phyloP scores from a whole-genome alignment of 2,888 invertebrate genomes.

The Zele albiditarsus region DNA sequence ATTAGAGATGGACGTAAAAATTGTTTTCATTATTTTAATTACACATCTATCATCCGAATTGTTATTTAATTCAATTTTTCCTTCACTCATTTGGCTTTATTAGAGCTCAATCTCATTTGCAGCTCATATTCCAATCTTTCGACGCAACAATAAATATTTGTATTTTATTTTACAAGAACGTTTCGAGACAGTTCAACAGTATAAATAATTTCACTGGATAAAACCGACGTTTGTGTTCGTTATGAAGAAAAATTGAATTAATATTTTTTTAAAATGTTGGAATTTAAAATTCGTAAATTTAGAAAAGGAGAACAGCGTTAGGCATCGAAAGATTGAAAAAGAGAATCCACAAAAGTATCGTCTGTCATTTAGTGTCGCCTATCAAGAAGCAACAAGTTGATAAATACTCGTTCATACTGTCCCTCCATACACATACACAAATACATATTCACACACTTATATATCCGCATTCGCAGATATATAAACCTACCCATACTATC shows the following conservation, averaged over 20 bases:
- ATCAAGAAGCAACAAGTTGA: slow-evolving; percentile 41
- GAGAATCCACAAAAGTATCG: slow-evolving; percentile 1
- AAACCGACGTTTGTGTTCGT: too few relatives aligned
- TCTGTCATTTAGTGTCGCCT: slow-evolving; percentile 40
- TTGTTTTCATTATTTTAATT: slow-evolving; percentile 18
- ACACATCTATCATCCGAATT: slow-evolving; percentile 26
- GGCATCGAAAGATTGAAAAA: background rate
- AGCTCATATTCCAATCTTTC: background rate
- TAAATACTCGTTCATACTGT: slow-evolving; percentile 4
- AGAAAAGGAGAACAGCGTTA: background rate
- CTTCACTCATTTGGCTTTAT: background rate
- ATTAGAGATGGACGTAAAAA: slow-evolving; percentile 35
- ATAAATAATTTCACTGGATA: too few relatives aligned
- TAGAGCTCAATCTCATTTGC: background rate
- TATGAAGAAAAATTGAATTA: too few relatives aligned
- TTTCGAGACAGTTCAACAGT: background rate
- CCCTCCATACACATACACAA: background rate
- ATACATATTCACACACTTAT: background rate
- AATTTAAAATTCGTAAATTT: too few relatives aligned
- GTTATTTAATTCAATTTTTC: background rate
- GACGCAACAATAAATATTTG: background rate
- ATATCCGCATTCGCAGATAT: background rate
- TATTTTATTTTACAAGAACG: background rate
- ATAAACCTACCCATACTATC: background rate
- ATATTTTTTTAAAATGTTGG: too few relatives aligned